Base-by-base conservation (phyloP, 2,797 vertebrate species). In the Muraenolepis orangiensis region DNA sequence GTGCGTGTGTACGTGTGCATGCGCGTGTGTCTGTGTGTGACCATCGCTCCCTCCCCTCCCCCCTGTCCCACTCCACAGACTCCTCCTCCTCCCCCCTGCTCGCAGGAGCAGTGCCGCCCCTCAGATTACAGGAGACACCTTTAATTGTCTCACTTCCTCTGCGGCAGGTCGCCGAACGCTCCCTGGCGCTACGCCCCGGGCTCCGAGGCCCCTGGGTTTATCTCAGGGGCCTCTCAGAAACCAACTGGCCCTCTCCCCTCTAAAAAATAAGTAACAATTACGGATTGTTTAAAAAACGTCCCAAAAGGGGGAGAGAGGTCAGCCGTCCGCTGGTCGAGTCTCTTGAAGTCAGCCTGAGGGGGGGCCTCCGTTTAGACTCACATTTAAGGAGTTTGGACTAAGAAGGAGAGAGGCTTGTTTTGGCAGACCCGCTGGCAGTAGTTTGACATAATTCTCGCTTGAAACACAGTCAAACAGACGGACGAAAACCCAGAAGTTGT, bases 21-120 rank as follows among this genome's bases (percentile, higher is more conserved):
- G n/a, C n/a, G n/a, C n/a, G n/a, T n/a, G n/a, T n/a, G n/a, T n/a
- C n/a, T n/a, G n/a, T n/a, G n/a, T n/a, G n/a, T n/a, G n/a, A n/a
- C n/a, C n/a, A n/a, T n/a, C n/a, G n/a, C 70, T 75, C 30, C 77
- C 78, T 81, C 77, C 79, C 84, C 84, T 87, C 87, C 79, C 76
- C 40, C 76, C 26, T 46, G 31, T 71, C 51, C 66, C 2, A 2
- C 36, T 67, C n/a, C 36, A 8, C 42, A 11, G 77, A 70, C 66
- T 74, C 31, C 66, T 69, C 29, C n/a, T 16, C 46, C 36, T 61
- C 29, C 72, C 78, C 72, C 74, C 69, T 76, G 16, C 67, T 73
- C 31, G 78, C 66, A 23, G 77, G 34, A 66, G 40, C n/a, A 70
- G 66, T 72, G 67, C n/a, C 1, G 6, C 46, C 38, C 72, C 70